A percentile compares a stretch with the other conserved stretches of the same genome.
These are phyloP conservation scores for Ianthella basta DNA, from an alignment of 37 sponge, comb jelly and placozoan species.

Conservation along the genomic window DNA sequence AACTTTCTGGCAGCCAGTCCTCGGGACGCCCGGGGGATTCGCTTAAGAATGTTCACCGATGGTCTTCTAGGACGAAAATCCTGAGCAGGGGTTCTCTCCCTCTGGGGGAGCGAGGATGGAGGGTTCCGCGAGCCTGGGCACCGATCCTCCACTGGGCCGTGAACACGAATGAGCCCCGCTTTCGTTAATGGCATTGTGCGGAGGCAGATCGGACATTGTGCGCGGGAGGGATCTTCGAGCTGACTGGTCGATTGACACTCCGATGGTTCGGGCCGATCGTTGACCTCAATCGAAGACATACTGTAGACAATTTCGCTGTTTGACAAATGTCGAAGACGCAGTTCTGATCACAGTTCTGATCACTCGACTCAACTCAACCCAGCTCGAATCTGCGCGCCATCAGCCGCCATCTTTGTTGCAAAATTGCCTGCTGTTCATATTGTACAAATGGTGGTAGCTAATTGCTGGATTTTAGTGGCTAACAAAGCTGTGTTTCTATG, in stretches of 20 bases:
- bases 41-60: constrained; percentile 28
- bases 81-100: constrained; percentile 11
- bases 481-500: too few species aligned
- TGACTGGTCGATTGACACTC: not conserved
- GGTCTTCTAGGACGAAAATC: constrained; percentile 23
- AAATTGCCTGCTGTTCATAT: too few species aligned
- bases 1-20: constrained; percentile 21
- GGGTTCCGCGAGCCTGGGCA: constrained; percentile 13
- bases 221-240: constrained; percentile 13
- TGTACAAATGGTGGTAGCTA: too few species aligned
- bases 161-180: constrained; percentile 19
- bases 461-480: too few species aligned
- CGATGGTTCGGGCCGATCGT: not conserved
- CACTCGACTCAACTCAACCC: too few species aligned
- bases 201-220: constrained; percentile 12
- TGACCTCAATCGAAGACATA: not conserved
- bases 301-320: too few species aligned
- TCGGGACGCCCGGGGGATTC: constrained; percentile 38
- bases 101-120: constrained; percentile 11
- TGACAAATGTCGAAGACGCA: too few species aligned
- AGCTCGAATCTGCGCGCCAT: too few species aligned
- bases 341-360: too few species aligned
- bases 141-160: constrained; percentile 14
- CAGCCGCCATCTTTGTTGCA: too few species aligned
- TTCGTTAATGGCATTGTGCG: constrained; percentile 8